A percentile compares a stretch with the other conserved stretches of the same genome.
phyloP scores from a whole-genome alignment of 2,888 invertebrate genomes.

The Leistus spinibarbis region DNA sequence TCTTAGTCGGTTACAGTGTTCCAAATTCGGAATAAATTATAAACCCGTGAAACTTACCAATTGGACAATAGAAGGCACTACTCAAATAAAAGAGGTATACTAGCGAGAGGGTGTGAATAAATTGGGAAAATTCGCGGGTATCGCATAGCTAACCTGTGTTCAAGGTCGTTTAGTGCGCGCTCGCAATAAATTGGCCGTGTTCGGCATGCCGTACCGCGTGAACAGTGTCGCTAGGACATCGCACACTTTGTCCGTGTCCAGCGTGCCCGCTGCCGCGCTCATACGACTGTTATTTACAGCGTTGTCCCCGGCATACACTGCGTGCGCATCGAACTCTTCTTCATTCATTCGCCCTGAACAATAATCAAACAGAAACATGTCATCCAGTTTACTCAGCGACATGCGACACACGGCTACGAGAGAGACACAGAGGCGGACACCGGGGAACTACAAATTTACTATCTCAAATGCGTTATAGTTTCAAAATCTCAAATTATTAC shows the following conservation, averaged over 20 bases:
- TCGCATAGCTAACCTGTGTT: constrained; percentile 31
- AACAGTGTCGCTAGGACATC: constrained; percentile 51
- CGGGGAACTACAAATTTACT: constrained; percentile 10
- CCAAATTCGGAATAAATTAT: too few species aligned
- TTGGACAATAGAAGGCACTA: neutral
- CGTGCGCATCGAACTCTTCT: constrained; percentile 35
- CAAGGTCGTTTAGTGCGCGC: constrained; percentile 18
- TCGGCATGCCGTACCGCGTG: constrained; percentile 51
- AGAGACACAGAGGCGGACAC: neutral
- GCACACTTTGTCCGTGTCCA: constrained; percentile 51
- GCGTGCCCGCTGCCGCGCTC: constrained; percentile 29
- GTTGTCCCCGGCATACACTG: constrained; percentile 32
- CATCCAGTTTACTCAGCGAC: neutral
- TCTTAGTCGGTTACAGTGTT: too few species aligned
- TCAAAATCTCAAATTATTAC: constrained; percentile 1
- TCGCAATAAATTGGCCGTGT: constrained; percentile 49
- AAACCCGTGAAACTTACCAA: neutral
- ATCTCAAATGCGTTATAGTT: too few species aligned
- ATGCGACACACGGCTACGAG: constrained; percentile 11
- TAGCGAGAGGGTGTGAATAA: neutral
- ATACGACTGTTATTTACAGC: constrained; percentile 35
- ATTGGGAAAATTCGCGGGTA: neutral
- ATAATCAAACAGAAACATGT: neutral
- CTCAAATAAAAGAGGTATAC: neutral
- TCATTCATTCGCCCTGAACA: constrained; percentile 32